These are phyloP conservation scores for Agrochola litura DNA, from an alignment of 2,888 invertebrate species.

Conservation along the genomic window DNA sequence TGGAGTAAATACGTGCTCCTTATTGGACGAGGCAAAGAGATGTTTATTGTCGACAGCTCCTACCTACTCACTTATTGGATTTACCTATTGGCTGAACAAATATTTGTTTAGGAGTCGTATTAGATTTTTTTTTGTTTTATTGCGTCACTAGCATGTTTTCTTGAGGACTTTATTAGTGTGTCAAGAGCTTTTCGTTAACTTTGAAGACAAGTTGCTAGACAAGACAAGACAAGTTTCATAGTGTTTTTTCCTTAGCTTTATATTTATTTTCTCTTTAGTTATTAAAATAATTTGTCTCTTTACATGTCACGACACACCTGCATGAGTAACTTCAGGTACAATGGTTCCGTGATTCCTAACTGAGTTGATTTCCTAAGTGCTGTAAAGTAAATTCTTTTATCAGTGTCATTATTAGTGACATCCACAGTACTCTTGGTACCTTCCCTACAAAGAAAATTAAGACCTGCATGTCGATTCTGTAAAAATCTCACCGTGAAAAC, in stretches of 20 bases:
- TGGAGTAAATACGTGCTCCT: conserved; percentile 53
- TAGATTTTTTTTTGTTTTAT: conserved; percentile 58
- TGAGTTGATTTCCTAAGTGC: background rate
- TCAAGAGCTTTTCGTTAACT: conserved; percentile 40
- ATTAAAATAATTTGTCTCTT: background rate
- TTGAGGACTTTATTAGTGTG: conserved; percentile 46
- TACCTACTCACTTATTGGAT: conserved; percentile 70
- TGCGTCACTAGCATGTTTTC: conserved; percentile 38
- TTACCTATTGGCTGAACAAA: conserved; percentile 70
- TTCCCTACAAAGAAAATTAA: no score
- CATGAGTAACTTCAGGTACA: background rate
- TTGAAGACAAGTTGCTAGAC: conserved; percentile 25
- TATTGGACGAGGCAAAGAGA: conserved; percentile 66
- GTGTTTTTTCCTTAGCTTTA: conserved; percentile 4
- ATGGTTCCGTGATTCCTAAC: background rate
- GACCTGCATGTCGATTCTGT: no score
- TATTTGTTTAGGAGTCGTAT: conserved; percentile 66
- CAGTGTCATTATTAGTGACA: background rate
- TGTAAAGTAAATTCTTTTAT: background rate
- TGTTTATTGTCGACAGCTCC: conserved; percentile 66
- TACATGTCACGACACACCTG: background rate
- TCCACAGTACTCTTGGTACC: no score
- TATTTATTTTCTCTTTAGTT: conserved; percentile 4
- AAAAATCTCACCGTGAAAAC: no score
- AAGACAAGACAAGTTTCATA: conserved; percentile 12